Base-by-base conservation (phyloP, 2,113 vertebrate species). In the Atlantisia rogersi region DNA sequence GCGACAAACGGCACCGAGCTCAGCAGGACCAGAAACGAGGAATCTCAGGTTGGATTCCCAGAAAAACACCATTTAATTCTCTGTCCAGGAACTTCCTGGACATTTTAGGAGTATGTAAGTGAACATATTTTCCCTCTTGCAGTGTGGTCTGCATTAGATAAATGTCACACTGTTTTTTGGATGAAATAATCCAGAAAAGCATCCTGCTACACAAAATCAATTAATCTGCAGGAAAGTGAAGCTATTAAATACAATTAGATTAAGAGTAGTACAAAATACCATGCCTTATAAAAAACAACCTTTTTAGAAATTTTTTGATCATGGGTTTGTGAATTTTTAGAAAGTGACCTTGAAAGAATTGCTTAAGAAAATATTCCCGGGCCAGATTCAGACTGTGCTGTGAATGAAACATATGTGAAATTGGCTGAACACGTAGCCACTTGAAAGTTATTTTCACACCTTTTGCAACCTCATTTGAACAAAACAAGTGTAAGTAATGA, bases 341-440 rank as follows among this genome's bases (percentile, higher is more conserved):
- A 73, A 62, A 35, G 5, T 28, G 10, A 29, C 21, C 18, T 71
- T 73, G 24, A 78, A 81, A 63, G 17, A 79, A 91, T 5, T 81
- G 9, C 20, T 82, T 67, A 52, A 82, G 70, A 5, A 53, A 73
- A 55, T 24, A 80, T 55, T 82, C n/a, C 32, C 42, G 14, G 25
- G 10, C 42, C 35, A 40, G 55, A 50, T 50, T 83, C 28, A 70
- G 69, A 37, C 14, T 31, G 15, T 22, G 5, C 3, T 88, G 60
- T 71, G 40, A 70, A 28, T 58, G 75, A 83, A 78, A 44, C 3
- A 8, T 19, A 35, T 0, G 0, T 74, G n/a, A 46, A 37, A 3
- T 1, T 25, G 22, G 11, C 42, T 71, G 26, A 42, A 68, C 53
- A 52, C 16, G 8, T 19, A 59, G 9, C 79, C 28, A 79, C 22